Base-by-base conservation (phyloP, 1,140 invertebrate genomes). In the Dendrolimus kikuchii region DNA sequence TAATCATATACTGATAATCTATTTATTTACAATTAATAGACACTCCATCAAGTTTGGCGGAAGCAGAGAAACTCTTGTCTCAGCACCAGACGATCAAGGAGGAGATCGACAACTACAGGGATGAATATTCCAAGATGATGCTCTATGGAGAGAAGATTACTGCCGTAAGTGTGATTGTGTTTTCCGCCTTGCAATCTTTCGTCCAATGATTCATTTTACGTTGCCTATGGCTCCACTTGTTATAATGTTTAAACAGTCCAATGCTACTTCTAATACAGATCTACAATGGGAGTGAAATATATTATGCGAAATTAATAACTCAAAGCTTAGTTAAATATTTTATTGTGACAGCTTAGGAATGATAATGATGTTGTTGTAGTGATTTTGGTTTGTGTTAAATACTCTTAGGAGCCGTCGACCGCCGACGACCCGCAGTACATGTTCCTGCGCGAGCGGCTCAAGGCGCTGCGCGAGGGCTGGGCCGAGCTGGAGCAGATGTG, bases 111-210 rank as follows among this genome's bases (percentile, higher is more conserved):
- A 99, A 98, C 73, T 99, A 99, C 79, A 97, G 94, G 46, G 96
- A 98, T 64, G 98, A 99, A 81, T 99, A 99, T 80, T 94, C 94
- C 62, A 98, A 97, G 88, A 99, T 99, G 97, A 99, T 99, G 95
- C 97, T 99, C 68, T 99, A 99, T 81, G 99, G 99, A 49, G 97
- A 99, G 74, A 92, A 95, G 69, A 92, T 98, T 51, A 98, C 96
- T 49, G 94, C 94, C 54, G 96, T 93, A 64, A 81, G 88, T 89
- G 58, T 57, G 23, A 23, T 23, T 23, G 23, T 23, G 23, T 3
- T 23, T 23, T 23, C 23, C 23, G 23, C 23, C 23, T 23, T 23
- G 23, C 23, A 23, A 23, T 23, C 23, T 23, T 23, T 23, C 23
- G 23, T 23, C 23, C 23, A 23, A 23, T 23, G 23, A 23, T 23